Base-by-base conservation (phyloP, 2,113 vertebrate genomes). In the Gambusia holbrooki region DNA sequence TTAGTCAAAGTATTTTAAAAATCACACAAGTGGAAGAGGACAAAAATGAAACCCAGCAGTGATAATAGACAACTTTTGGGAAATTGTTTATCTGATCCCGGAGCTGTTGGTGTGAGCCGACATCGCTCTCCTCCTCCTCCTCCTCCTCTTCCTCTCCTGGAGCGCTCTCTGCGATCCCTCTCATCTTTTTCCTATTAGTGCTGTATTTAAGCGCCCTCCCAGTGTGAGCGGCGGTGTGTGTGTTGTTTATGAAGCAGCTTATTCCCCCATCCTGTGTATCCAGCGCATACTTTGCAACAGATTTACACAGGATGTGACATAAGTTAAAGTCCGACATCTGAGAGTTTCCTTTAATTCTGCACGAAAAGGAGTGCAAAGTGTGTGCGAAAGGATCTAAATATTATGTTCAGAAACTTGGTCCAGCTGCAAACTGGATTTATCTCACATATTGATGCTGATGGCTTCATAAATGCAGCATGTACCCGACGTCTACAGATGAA, bases 131-230 rank as follows among this genome's bases (percentile, higher is more conserved):
- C 15, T 62, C 76, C 71, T 42, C n/a, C 54, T 76, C 14, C n/a
- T 62, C 30, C 14, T 71, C 14, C 1, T 62, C 74, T 69, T 42
- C 28, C 61, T 76, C 81, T 72, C 77, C 84, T 85, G 77, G 80
- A 85, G 87, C 78, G 85, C 86, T 88, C 58, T 7, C 85, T 89
- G 76, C 54, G 48, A 87, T 84, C 79, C 77, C 76, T 82, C 88
- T 93, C 92, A 94, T 93, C 91, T 93, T 94, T 93, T 92, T 92
- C 92, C 88, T 80, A 92, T 93, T 94, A 93, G 87, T 75, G 88
- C 82, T 87, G 84, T 92, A 93, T 92, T 91, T 80, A 87, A 88
- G 88, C 86, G 90, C 81, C 85, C 90, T 90, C 82, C 80, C 86
- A 83, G 90, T 68, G 58, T 90, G 90, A 81, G 89, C 71, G 63